Evolutionary conservation across 2,797 vertebrate species (phyloP).

Genomic region (Clarias platycephalus): DNA sequence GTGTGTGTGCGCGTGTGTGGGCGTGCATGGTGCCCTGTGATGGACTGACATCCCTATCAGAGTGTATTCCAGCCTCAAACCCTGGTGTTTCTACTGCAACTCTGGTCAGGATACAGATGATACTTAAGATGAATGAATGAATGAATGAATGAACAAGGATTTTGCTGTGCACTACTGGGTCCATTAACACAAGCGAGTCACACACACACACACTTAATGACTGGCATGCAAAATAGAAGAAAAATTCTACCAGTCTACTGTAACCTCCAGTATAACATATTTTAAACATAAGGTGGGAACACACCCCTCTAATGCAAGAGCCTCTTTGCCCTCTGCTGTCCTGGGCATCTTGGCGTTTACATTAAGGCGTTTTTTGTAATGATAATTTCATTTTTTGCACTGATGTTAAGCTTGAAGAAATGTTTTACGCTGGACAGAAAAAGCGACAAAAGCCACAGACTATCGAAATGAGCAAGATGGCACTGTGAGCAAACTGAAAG

Average conservation of each 20-base stretch:
- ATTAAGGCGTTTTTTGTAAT: background rate
- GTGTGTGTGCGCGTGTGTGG: background rate
- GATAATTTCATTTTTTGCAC: background rate
- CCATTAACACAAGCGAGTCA: background rate
- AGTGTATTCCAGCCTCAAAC: background rate
- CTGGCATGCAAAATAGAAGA: background rate
- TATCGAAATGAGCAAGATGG: background rate
- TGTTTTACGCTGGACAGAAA: background rate
- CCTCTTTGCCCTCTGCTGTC: background rate
- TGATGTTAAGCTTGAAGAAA: background rate
- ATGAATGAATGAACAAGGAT: background rate
- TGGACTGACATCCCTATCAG: background rate
- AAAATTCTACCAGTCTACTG: background rate
- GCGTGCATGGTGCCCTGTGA: background rate
- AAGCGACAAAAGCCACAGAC: background rate
- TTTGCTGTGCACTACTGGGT: background rate
- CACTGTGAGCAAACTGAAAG: background rate
- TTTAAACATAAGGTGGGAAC: conserved; percentile 26
- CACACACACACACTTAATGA: no score
- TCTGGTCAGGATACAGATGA: background rate
- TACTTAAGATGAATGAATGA: conserved; percentile 8
- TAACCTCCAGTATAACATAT: background rate
- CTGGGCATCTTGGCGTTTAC: background rate
- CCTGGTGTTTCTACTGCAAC: background rate
- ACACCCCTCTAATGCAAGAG: conserved; percentile 35